Evolutionary conservation across 2,797 vertebrate genomes (phyloP), one percentile per base, ranked within the genome.

Genomic region (Helostoma temminkii): DNA sequence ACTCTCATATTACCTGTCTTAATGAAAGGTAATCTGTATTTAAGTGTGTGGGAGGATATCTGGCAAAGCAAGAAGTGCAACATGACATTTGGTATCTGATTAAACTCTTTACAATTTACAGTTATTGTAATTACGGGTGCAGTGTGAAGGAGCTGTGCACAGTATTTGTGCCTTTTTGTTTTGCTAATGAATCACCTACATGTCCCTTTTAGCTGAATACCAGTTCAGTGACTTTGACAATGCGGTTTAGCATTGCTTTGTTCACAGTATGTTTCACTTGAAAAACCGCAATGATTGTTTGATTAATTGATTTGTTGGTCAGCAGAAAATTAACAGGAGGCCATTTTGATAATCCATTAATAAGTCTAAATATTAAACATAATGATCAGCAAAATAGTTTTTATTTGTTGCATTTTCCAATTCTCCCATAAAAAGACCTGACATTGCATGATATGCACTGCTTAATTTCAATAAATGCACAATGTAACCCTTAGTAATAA

Each of bases 1-100:
- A 10, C 11, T 58, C n/a, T 66, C 14, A 53, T 75, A 66, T 55
- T 21, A 46, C 36, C 28, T 41, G 25, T 68, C 34, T 74, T 42
- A 71, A 25, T 64, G 53, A 70, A 69, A 69, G 9, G 4, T 47
- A 24, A 65, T 63, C 30, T 14, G 0, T 52, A n/a, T 30, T 14
- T 5, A 74, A 36, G 21, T 42, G 25, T 0, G 30, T 43, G 18
- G 43, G 34, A 50, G 48, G 49, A 42, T 54, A 6, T 56, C 25
- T 47, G 41, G 22, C 22, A 15, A 24, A 61, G 32, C 22, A 14
- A 32, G 14, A 60, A 7, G 4, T 52, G 30, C 1, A 45, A 34
- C 43, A 22, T 47, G 1, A 56, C 8, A 60, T 45, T 11, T 16
- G 11, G 10, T 24, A 42, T 59, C 45, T 19, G 39, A 2, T 1